Evolutionary conservation across 2,888 invertebrate genomes (phyloP).

Genomic region (Cheiracanthium punctorium): DNA sequence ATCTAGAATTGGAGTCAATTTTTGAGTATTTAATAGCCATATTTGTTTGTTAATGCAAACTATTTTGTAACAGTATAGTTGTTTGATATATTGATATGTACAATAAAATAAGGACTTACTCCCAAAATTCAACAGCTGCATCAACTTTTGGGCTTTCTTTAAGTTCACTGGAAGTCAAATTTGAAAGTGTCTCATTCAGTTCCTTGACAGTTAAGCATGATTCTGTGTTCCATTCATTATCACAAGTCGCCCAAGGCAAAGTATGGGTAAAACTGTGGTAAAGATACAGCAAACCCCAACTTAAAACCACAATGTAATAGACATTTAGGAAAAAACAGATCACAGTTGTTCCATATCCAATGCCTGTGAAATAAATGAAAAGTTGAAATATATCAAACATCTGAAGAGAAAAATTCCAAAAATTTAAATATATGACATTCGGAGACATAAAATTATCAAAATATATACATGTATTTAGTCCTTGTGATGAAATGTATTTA

Average conservation of each 20-base stretch:
- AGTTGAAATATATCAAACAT: too few relatives aligned
- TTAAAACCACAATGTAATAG: constrained; percentile 79
- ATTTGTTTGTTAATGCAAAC: too few relatives aligned
- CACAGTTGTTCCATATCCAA: constrained; percentile 78
- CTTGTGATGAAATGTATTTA: too few relatives aligned
- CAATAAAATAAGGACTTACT: constrained; percentile 71
- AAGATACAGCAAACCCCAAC: constrained; percentile 77
- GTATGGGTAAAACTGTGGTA: constrained; percentile 77
- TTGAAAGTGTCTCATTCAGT: constrained; percentile 50
- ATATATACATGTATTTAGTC: too few relatives aligned
- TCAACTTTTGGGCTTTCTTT: constrained; percentile 74
- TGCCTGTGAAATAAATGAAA: constrained; percentile 76
- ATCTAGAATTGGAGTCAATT: too few relatives aligned
- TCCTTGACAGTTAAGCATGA: constrained; percentile 73
- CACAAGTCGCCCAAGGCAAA: constrained; percentile 79
- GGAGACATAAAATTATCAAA: too few relatives aligned
- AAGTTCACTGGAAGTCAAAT: constrained; percentile 42
- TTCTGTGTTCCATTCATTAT: constrained; percentile 78
- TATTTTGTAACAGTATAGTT: too few relatives aligned
- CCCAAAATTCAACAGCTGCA: constrained; percentile 79
- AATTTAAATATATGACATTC: too few relatives aligned
- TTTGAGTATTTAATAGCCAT: too few relatives aligned
- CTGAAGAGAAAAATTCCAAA: too few relatives aligned
- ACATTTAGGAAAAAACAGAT: constrained; percentile 79
- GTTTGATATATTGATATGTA: neutral